Conservation (phyloP, 1,140 invertebrate species). For the Teleopsis dalmanni region DNA sequence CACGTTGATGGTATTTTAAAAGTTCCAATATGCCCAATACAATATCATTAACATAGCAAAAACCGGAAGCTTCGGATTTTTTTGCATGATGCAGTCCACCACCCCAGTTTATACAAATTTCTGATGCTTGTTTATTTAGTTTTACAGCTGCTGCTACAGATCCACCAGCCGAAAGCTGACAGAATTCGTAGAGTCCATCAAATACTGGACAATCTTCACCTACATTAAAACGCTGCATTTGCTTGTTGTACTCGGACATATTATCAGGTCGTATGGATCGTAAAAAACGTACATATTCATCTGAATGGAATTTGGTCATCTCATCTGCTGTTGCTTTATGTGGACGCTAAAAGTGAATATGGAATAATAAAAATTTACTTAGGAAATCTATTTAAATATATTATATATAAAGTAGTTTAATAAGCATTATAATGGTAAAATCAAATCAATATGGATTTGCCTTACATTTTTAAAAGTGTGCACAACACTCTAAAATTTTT, state of each 20-base stretch:
- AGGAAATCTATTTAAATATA: too few relatives aligned
- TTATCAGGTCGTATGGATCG: slow-evolving; percentile 97
- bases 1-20: slow-evolving; percentile 81
- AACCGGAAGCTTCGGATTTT: slow-evolving; percentile 94
- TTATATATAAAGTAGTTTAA: too few relatives aligned
- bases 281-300: slow-evolving; percentile 98
- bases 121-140: slow-evolving; percentile 89
- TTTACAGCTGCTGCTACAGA: slow-evolving; percentile 97
- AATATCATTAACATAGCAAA: slow-evolving; percentile 97
- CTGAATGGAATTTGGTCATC: slow-evolving; percentile 99
- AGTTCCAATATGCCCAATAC: slow-evolving; percentile 89
- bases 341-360: too few relatives aligned
- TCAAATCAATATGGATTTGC: too few relatives aligned
- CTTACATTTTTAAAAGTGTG: too few relatives aligned
- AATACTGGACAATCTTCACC: slow-evolving; percentile 98
- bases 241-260: slow-evolving; percentile 99
- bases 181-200: slow-evolving; percentile 95
- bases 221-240: slow-evolving; percentile 99
- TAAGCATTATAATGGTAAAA: too few relatives aligned
- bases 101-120: slow-evolving; percentile 98
- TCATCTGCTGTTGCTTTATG: slow-evolving; percentile 99
- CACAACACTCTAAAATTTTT: too few relatives aligned
- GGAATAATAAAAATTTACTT: too few relatives aligned
- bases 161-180: slow-evolving; percentile 94
- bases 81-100: slow-evolving; percentile 97